phyloP scores from a whole-genome alignment of 2,888 invertebrate genomes.

The Thecocarcelia acutangulata region DNA sequence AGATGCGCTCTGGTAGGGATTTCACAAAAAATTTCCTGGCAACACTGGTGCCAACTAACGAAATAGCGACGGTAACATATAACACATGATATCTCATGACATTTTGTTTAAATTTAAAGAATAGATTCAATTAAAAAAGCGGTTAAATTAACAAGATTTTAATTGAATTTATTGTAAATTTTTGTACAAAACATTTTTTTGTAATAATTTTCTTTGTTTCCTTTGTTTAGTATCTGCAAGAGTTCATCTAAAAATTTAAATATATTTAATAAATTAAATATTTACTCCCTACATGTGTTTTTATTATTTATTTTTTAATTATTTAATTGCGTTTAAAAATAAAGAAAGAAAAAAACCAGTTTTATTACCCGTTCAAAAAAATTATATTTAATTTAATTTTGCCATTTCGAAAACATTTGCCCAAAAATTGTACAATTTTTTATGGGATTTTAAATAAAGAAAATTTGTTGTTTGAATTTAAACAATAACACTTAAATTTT shows the following conservation, averaged over 20 bases:
- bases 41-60: too few species aligned
- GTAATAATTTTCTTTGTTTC: background rate
- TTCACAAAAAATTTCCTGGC: too few species aligned
- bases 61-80: too few species aligned
- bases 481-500: conserved; percentile 17
- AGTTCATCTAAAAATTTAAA: background rate
- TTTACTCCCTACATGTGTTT: conserved; percentile 5
- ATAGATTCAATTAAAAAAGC: too few species aligned
- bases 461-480: conserved; percentile 13
- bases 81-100: too few species aligned
- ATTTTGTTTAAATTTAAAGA: too few species aligned
- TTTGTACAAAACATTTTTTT: background rate
- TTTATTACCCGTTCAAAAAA: conserved; percentile 21
- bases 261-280: conserved; percentile 1
- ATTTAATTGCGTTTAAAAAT: conserved; percentile 22
- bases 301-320: background rate
- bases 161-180: too few species aligned
- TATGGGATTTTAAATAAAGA: conserved; percentile 15
- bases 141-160: too few species aligned
- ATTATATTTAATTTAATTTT: conserved; percentile 32
- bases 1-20: too few species aligned
- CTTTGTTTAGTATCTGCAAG: background rate
- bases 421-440: conserved; percentile 1
- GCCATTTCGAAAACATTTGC: conserved; percentile 24
- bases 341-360: conserved; percentile 2